A percentile compares a stretch with the other conserved stretches of the same genome.
These are phyloP conservation scores for Muscidifurax raptorellus DNA, from an alignment of 1,140 invertebrate genomes.

Conservation along the genomic window DNA sequence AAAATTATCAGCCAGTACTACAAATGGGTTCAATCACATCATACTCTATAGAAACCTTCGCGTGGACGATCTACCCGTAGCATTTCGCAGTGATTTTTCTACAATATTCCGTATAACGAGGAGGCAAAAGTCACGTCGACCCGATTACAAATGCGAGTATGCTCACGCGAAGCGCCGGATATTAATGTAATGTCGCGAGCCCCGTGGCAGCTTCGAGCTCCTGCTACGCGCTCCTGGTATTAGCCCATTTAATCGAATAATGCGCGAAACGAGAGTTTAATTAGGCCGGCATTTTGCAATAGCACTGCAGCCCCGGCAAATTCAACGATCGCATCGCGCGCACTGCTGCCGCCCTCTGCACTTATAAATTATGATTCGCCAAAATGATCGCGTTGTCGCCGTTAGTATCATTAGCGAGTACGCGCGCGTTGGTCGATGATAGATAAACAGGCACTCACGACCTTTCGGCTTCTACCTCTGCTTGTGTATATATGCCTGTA, in stretches of 20 bases:
- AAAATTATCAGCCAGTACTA: no score
- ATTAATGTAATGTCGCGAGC: background rate
- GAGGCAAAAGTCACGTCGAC: background rate
- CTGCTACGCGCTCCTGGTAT: slow-evolving; percentile 17
- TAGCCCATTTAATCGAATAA: slow-evolving; percentile 54
- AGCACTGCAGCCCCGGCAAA: background rate
- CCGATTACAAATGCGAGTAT: background rate
- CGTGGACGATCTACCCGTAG: no score
- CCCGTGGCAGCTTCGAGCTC: background rate
- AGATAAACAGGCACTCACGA: no score
- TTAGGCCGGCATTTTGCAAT: slow-evolving; percentile 45
- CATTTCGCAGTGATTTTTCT: background rate
- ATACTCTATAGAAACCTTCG: no score
- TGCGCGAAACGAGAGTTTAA: slow-evolving; percentile 53
- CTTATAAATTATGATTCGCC: slow-evolving; percentile 42
- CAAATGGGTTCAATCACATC: no score
- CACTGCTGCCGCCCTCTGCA: background rate
- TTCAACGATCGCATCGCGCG: background rate
- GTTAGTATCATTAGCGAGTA: slow-evolving; percentile 1
- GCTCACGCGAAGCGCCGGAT: background rate
- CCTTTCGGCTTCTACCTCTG: no score
- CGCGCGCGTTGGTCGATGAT: background rate
- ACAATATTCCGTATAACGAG: background rate
- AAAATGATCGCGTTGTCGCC: slow-evolving; percentile 1
- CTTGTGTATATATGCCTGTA: no score